Conservation (phyloP, 2,888 invertebrate species). For the Tenthredo amoena region DNA sequence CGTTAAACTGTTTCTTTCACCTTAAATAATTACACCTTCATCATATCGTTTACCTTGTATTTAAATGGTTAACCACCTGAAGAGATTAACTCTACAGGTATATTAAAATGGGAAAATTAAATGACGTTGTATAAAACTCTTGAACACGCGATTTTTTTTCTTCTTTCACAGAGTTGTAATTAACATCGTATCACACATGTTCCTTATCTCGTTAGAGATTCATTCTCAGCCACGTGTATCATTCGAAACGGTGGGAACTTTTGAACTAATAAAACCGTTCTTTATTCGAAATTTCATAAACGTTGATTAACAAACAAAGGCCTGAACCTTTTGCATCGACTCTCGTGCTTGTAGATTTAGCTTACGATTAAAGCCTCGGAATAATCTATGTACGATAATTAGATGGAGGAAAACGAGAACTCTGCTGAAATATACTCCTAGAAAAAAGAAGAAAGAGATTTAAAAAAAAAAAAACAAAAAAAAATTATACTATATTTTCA, state of each 20-base stretch:
- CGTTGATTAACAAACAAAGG: slow-evolving; percentile 45
- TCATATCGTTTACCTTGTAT: neutral
- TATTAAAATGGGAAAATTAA: neutral
- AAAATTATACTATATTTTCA: neutral
- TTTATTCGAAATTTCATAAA: slow-evolving; percentile 38
- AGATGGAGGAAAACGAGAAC: neutral
- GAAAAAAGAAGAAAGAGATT: neutral
- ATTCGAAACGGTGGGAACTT: neutral
- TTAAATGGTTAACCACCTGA: neutral
- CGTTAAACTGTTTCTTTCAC: slow-evolving; percentile 21
- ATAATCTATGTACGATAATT: neutral
- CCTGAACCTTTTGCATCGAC: neutral
- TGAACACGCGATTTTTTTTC: neutral
- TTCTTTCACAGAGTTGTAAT: neutral
- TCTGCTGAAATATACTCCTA: neutral
- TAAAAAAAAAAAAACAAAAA: neutral
- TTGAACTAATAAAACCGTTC: neutral
- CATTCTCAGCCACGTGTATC: slow-evolving; percentile 1
- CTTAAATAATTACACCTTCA: neutral
- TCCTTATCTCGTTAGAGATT: neutral
- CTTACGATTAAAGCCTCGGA: neutral
- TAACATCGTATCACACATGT: neutral
- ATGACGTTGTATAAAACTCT: neutral
- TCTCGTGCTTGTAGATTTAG: slow-evolving; percentile 1
- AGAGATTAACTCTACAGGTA: neutral